Percentiles rank a stretch among this genome's conserved stretches.
phyloP scores from a whole-genome alignment of 2,797 vertebrate species.

The Micromesistius poutassou region DNA sequence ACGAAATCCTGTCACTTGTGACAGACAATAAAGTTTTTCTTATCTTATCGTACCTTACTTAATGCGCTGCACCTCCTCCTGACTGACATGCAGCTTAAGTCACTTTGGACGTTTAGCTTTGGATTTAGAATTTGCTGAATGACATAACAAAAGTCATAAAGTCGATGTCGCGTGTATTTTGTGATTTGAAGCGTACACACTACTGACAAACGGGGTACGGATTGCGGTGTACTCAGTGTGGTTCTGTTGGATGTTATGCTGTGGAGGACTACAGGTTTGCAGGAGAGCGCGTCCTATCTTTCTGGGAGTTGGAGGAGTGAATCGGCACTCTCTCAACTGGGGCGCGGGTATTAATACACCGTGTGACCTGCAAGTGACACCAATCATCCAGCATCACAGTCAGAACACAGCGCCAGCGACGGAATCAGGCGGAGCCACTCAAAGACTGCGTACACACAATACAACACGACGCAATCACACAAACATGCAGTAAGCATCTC shows the following conservation, averaged over 20 bases:
- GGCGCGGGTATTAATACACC: slow-evolving; percentile 52
- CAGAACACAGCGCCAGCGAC: neutral
- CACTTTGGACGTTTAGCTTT: neutral
- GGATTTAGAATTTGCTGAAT: neutral
- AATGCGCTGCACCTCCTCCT: neutral
- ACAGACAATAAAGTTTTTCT: too few relatives aligned
- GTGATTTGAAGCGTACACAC: too few relatives aligned
- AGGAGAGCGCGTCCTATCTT: neutral
- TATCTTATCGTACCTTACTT: too few relatives aligned
- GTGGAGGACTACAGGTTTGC: neutral
- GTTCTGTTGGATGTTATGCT: too few relatives aligned
- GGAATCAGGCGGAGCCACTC: neutral
- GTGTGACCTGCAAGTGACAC: slow-evolving; percentile 51
- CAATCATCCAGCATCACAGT: slow-evolving; percentile 29
- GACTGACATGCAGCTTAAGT: neutral
- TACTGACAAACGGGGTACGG: too few relatives aligned
- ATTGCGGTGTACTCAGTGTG: too few relatives aligned
- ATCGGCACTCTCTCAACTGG: slow-evolving; percentile 42
- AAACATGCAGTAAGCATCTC: neutral
- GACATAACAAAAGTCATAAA: too few relatives aligned
- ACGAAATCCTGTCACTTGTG: too few relatives aligned
- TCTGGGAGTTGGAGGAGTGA: neutral
- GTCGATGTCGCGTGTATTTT: too few relatives aligned
- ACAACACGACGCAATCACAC: neutral
- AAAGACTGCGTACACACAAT: neutral